Evolutionary conservation across 1,140 invertebrate genomes (phyloP).

Genomic region (Elysia chlorotica): DNA sequence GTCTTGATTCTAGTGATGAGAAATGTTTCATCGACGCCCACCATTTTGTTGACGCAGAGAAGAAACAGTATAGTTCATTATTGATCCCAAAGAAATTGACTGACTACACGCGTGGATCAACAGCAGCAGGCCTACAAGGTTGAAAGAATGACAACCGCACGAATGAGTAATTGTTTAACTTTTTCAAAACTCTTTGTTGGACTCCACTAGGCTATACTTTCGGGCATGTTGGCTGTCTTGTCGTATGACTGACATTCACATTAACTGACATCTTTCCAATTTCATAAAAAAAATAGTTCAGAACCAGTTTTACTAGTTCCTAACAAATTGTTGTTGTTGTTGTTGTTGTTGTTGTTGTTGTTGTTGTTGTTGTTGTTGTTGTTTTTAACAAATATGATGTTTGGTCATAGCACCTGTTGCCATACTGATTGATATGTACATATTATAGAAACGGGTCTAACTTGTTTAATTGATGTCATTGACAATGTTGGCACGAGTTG

Average conservation of each 20-base stretch:
- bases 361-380: too few relatives aligned
- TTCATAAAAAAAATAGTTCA: not conserved
- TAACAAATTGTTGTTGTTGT: too few relatives aligned
- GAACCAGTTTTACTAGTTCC: too few relatives aligned
- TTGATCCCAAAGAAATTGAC: not conserved
- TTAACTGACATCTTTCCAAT: not conserved
- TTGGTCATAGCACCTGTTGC: too few relatives aligned
- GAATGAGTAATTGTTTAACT: not conserved
- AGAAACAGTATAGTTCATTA: not conserved
- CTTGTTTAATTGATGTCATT: too few relatives aligned
- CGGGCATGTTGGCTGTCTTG: not conserved
- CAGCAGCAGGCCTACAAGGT: not conserved
- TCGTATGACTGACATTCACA: not conserved
- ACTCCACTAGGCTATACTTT: not conserved
- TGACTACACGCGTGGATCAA: not conserved
- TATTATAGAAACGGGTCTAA: too few relatives aligned
- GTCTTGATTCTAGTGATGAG: not conserved
- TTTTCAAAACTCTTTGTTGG: not conserved
- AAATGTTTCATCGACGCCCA: not conserved
- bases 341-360: too few relatives aligned
- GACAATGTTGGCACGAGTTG: too few relatives aligned
- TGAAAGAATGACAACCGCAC: not conserved
- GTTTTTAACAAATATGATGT: too few relatives aligned
- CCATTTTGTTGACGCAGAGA: not conserved
- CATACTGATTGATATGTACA: too few relatives aligned